Conservation (phyloP, 2,797 vertebrate genomes). For the Microtus agrestis region DNA sequence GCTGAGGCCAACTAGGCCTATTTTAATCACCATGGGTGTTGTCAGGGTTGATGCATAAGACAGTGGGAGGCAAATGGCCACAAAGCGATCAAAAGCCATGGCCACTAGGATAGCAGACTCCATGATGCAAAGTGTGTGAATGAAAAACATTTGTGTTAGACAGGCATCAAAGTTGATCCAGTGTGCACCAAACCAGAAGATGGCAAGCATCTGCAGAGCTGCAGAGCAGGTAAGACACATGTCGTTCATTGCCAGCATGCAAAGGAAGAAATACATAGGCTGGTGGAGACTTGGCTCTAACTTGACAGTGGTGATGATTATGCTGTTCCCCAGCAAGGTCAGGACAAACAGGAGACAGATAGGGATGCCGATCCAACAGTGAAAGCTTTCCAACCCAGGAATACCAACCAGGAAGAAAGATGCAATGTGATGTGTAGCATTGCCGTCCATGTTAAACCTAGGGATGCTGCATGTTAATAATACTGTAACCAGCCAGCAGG, state of each 20-base stretch:
- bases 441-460: conserved; percentile 61
- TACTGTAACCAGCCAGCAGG: background rate
- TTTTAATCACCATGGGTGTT: conserved; percentile 73
- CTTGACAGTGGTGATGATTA: conserved; percentile 86
- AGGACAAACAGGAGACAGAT: conserved; percentile 73
- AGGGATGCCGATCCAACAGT: conserved; percentile 72
- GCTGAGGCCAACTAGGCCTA: background rate
- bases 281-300: conserved; percentile 83
- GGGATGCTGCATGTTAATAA: background rate
- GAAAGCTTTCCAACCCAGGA: conserved; percentile 70
- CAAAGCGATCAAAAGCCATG: conserved; percentile 91
- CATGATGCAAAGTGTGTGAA: conserved; percentile 90
- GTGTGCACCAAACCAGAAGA: conserved; percentile 86
- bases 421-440: conserved; percentile 47
- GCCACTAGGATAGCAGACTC: conserved; percentile 90
- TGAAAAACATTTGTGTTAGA: conserved; percentile 90
- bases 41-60: conserved; percentile 86
- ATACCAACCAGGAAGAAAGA: conserved; percentile 76
- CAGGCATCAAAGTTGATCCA: conserved; percentile 87
- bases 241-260: conserved; percentile 87
- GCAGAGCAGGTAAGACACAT: conserved; percentile 84
- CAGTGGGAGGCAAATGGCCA: conserved; percentile 84
- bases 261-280: conserved; percentile 88
- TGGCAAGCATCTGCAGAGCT: conserved; percentile 87
- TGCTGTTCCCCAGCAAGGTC: conserved; percentile 86